Percentiles rank a stretch among this genome's conserved stretches.
These are phyloP conservation scores for Psococerastis gibbosa DNA, from an alignment of 2,888 invertebrate species.

Conservation along the genomic window DNA sequence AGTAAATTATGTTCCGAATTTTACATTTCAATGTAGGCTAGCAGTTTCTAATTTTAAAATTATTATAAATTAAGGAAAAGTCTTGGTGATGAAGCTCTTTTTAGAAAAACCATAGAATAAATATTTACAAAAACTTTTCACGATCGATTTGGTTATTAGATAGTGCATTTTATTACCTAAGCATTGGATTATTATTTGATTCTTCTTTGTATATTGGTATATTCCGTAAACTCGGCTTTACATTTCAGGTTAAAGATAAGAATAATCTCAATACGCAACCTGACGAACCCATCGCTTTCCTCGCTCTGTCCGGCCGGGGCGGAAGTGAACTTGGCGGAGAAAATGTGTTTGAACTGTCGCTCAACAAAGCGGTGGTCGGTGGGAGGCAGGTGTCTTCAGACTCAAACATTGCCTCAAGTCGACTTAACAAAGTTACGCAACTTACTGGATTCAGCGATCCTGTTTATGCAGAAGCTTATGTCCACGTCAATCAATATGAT, in stretches of 20 bases:
- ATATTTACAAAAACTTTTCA: too few relatives aligned
- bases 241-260: constrained; percentile 50
- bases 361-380: constrained; percentile 74
- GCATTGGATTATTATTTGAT: too few relatives aligned
- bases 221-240: too few relatives aligned
- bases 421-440: constrained; percentile 68
- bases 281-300: constrained; percentile 68
- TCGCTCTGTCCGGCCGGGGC: constrained; percentile 49
- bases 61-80: too few relatives aligned
- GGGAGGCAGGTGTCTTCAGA: constrained; percentile 21
- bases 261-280: constrained; percentile 51
- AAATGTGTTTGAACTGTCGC: constrained; percentile 86
- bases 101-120: too few relatives aligned
- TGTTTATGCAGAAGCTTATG: constrained; percentile 99
- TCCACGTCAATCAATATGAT: constrained; percentile 96
- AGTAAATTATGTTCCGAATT: too few relatives aligned
- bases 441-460: constrained; percentile 98
- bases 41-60: too few relatives aligned
- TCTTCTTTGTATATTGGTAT: too few relatives aligned
- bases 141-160: too few relatives aligned
- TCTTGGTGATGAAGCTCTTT: too few relatives aligned
- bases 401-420: constrained; percentile 18
- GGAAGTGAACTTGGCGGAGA: constrained; percentile 38
- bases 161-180: too few relatives aligned
- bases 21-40: too few relatives aligned